Percentiles rank a stretch among this genome's conserved stretches.
phyloP scores from a whole-genome alignment of 1,140 invertebrate genomes.

The Calephelis nemesis region DNA sequence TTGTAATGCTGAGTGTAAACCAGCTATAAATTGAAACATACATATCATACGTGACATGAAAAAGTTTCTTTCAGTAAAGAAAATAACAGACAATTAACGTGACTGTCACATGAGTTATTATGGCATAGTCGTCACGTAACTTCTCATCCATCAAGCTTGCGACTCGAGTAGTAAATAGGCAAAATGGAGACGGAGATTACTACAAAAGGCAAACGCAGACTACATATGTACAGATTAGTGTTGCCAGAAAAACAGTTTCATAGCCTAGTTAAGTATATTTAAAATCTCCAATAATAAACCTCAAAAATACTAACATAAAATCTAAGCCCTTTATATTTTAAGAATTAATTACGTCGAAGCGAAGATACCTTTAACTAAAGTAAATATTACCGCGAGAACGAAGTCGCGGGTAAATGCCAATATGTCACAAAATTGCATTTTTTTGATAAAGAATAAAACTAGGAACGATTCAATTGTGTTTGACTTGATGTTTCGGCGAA shows the following conservation, averaged over 20 bases:
- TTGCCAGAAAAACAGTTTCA: no score
- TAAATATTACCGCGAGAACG: no score
- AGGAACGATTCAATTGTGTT: no score
- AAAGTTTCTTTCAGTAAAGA: constrained; percentile 20
- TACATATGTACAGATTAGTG: no score
- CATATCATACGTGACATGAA: constrained; percentile 13
- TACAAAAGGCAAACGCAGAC: constrained; percentile 24
- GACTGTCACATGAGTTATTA: constrained; percentile 20
- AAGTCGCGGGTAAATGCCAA: no score
- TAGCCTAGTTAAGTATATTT: no score
- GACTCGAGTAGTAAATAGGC: constrained; percentile 29
- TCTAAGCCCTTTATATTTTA: no score
- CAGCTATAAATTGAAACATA: constrained; percentile 17
- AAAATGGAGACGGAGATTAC: constrained; percentile 40
- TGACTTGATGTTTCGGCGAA: no score
- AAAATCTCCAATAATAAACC: not conserved
- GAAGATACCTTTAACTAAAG: no score
- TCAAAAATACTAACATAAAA: not conserved
- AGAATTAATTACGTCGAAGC: no score
- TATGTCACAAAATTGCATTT: no score
- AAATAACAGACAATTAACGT: constrained; percentile 25
- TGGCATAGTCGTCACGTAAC: constrained; percentile 25
- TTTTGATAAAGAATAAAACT: no score
- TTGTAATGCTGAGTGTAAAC: not conserved
- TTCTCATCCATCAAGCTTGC: constrained; percentile 41